Base-by-base conservation (phyloP, 2,797 vertebrate genomes). In the Leptodactylus fallax region DNA sequence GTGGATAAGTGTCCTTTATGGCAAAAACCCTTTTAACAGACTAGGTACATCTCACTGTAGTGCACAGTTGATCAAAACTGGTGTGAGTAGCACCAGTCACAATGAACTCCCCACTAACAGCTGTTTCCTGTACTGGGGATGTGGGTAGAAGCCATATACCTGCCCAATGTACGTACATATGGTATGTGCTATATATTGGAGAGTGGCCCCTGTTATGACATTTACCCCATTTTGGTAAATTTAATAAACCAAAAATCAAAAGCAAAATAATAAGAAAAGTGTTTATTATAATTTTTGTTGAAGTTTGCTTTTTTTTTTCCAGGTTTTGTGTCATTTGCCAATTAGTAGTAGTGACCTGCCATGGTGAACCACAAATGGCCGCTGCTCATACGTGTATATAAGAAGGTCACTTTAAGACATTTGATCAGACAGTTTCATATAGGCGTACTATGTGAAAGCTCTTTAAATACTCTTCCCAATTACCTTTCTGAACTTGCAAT, bases 381-480 rank as follows among this genome's bases (percentile, higher is more conserved):
- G 23, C 9, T 19, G 55, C 76, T 61, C 56, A 61, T 3, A 36
- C n/a, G 12, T 47, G 8, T 6, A 79, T 12, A 53, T 53, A 8
- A 53, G 8, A 79, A 60, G 25, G 25, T 47, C 12, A 7, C 7
- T 7, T 7, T 23, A 36, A 36, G 36, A 36, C 36, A 0, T 10
- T 58, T 58, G 76, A 55, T 79, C 7, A 56, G 25, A 79, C 23
- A 79, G n/a, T n/a, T 3, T 60, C 61, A 21, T 45, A 47, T 63
- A 47, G 19, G 49, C 4, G 60, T 63, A 21, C 60, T 63, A 49
- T 61, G 36, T 60, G 27, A 60, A 79, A 45, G 56, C 58, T 63
- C 11, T 49, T 77, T 81, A 63, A 63, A 81, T 81, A 49, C 45
- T 63, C 60, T 81, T 81, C 21, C 36, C 60, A 63, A 49, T 81